Base-by-base conservation (phyloP, 2,797 vertebrate genomes). In the Epinephelus awoara region DNA sequence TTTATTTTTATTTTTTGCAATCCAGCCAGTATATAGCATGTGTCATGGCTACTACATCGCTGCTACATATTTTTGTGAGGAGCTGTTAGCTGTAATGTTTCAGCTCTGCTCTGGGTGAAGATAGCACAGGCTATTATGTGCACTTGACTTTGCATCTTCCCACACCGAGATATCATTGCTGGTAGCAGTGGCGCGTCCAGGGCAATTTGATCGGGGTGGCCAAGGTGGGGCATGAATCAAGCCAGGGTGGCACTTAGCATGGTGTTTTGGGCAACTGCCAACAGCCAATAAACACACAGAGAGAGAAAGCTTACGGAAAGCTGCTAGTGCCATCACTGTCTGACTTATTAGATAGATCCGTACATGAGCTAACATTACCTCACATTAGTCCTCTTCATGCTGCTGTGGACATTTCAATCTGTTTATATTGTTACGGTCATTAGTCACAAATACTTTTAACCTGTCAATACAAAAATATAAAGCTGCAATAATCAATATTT, bases 71-170 rank as follows among this genome's bases (percentile, higher is more conserved):
- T 40, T 38, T 1, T 51, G 8, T 68, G 18, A 49, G 42, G 18
- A 54, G 42, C 47, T 19, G 64, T 29, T 61, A 12, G 49, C 34
- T 52, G 15, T 21, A 10, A 44, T 79, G 66, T 47, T 27, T 50
- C 15, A 13, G 21, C 38, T 38, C 14, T 67, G 54, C 5, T 51
- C 25, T 52, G 51, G 44, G 54, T 40, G n/a, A n/a, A 38, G 62
- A 57, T 65, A 21, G 50, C 3, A 42, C 21, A 69, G 23, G 7
- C 42, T 12, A 17, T 17, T 7, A 19, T 18, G 42, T 72, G 23
- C 34, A 55, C 65, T 79, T 79, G 18, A 63, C 19, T 72, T 67
- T 29, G 11, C 65, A 25, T 72, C n/a, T 83, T 54, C 21, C 29
- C 54, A 18, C 25, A 51, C n/a, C 23, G 44, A 14, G n/a, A 27